Evolutionary conservation across 2,888 invertebrate genomes (phyloP), one percentile per base, ranked within the genome.

Genomic region (Ptychoptera albimana): DNA sequence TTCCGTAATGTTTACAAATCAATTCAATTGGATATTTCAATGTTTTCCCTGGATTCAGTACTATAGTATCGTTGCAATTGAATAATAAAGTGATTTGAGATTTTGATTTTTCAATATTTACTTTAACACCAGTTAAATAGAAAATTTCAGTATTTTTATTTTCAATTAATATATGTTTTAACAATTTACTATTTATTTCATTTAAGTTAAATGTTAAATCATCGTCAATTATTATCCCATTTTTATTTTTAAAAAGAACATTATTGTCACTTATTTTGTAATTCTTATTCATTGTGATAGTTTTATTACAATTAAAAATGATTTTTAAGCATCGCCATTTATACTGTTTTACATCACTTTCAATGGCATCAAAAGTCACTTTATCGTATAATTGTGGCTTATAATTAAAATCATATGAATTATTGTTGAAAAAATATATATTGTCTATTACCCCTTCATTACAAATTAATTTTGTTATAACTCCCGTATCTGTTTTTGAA

Each of bases 311-410:
- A 9, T 39, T n/a, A 3, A 36, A 14, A 11, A 47, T 16, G 4
- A 50, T 13, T 12, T 53, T 55, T 7, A 60, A 50, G 32, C 62
- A 63, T 2, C 64, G 59, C 51, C 56, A 61, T 1, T 49, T 37
- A 41, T 45, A 61, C 30, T 47, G 35, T 45, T 79, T 75, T 39
- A 61, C 77, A 51, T 75, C 73, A 58, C 82, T 83, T 63, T 85
- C 85, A 52, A 85, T 79, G 2, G 76, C 71, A 57, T 84, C 79
- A 6, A 73, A 71, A 45, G 70, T 57, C 3, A 81, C 80, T 59
- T 70, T 69, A 53, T 79, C 77, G 10, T 79, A 78, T 42, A 73
- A 54, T 36, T 64, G 58, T 1, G 80, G 75, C 32, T 68, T 56
- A 48, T 71, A 68, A 0, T 72, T 73, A 44, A 64, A 59, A 8